Base-by-base conservation (phyloP, 1,140 invertebrate species). In the Caenorhabditis elegans region DNA sequence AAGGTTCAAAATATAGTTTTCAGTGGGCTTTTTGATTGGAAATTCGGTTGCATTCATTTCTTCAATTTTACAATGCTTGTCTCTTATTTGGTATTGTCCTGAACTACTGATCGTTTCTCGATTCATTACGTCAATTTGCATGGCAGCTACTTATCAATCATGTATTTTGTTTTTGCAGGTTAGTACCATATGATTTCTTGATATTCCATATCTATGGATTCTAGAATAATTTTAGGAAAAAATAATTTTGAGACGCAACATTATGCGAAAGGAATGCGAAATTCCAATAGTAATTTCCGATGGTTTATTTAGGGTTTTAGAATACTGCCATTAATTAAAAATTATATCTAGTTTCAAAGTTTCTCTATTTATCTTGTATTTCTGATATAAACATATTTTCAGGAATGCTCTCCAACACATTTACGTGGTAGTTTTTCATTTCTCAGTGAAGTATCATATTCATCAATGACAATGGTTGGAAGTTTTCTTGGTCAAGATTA, bases 131-230 rank as follows among this genome's bases (percentile, higher is more conserved):
- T 86, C 84, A 2, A 53, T 84, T 13, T 55, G 55, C 76, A 78
- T 77, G 34, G 85, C 83, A 11, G 53, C 86, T 19, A 55, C 85
- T 3, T 85, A 83, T 65, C 79, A 82, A 47, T 75, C 83, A 28
- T 48, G 81, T 11, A 83, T 86, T 55, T 22, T 86, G 60, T 86
- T 84, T 39, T 39, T 86, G 43, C 85, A 86, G 78, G 83, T 85
- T 28, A 48, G 8, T 24, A 43, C n/a, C n/a, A n/a, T n/a, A n/a
- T n/a, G n/a, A n/a, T n/a, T n/a, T n/a, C n/a, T n/a, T n/a, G n/a
- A n/a, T n/a, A n/a, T n/a, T n/a, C n/a, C n/a, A n/a, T n/a, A n/a
- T n/a, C n/a, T n/a, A n/a, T n/a, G n/a, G n/a, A n/a, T n/a, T n/a
- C n/a, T n/a, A n/a, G n/a, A n/a, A n/a, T n/a, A n/a, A n/a, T n/a